A percentile compares a stretch with the other conserved stretches of the same genome.
Conservation (phyloP, 2,888 invertebrate species). For the Adela reaumurella region DNA sequence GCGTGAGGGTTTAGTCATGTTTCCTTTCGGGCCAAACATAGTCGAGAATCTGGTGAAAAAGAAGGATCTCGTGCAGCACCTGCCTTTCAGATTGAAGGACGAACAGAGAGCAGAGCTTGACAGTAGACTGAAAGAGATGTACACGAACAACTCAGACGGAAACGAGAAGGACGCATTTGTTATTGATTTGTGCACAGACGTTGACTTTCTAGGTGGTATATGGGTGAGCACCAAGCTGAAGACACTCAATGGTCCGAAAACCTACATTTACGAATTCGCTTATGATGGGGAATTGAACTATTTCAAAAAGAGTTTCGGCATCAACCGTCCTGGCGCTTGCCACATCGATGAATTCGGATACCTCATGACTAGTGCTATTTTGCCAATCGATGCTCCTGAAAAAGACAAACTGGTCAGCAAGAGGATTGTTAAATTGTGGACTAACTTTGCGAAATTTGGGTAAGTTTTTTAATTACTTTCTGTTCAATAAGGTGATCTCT, state of each 20-base stretch:
- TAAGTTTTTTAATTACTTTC: constrained; percentile 15
- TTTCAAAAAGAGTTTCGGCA: constrained; percentile 36
- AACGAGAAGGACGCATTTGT: constrained; percentile 33
- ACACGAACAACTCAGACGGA: constrained; percentile 32
- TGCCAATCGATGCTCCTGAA: constrained; percentile 20
- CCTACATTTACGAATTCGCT: constrained; percentile 61
- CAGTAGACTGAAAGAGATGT: constrained; percentile 30
- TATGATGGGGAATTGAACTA: constrained; percentile 53
- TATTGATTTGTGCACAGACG: constrained; percentile 47
- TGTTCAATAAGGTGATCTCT: too few species aligned
- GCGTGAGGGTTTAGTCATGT: constrained; percentile 40
- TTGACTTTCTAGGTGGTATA: constrained; percentile 36
- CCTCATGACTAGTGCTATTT: constrained; percentile 35
- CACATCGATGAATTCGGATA: constrained; percentile 62
- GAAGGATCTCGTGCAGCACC: constrained; percentile 25
- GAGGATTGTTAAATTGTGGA: constrained; percentile 55
- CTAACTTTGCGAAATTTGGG: constrained; percentile 60
- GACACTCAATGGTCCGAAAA: constrained; percentile 31
- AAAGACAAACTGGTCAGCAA: constrained; percentile 33
- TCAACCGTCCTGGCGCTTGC: constrained; percentile 49
- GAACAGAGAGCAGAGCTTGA: constrained; percentile 22
- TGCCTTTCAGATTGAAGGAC: constrained; percentile 27
- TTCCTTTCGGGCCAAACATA: constrained; percentile 14
- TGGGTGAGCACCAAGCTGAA: constrained; percentile 29
- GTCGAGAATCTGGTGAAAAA: constrained; percentile 14